A percentile compares a stretch with the other conserved stretches of the same genome.
These are phyloP conservation scores for Poecile montanus DNA, from an alignment of 2,797 vertebrate species.

Conservation along the genomic window DNA sequence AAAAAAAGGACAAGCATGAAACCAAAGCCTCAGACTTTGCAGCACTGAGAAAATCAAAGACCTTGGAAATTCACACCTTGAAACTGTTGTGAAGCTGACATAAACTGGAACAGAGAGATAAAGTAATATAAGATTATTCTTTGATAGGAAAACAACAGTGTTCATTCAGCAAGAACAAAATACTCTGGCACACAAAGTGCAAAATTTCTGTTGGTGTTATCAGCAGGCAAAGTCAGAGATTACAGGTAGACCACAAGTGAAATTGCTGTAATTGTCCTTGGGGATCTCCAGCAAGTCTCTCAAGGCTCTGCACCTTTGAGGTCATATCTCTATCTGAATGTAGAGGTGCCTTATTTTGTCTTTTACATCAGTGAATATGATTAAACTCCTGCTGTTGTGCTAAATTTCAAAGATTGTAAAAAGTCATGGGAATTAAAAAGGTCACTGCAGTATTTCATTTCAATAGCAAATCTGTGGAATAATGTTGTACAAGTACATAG, in stretches of 20 bases:
- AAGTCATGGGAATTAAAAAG: constrained; percentile 80
- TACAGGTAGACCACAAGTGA: not conserved
- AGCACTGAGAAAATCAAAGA: not conserved
- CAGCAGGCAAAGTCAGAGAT: not conserved
- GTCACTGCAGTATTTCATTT: constrained; percentile 79
- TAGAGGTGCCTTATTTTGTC: constrained; percentile 79
- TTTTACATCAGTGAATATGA: constrained; percentile 75
- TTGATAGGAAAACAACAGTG: constrained; percentile 13
- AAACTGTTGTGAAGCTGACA: not conserved
- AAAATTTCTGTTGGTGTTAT: not conserved
- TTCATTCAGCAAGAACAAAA: constrained; percentile 14
- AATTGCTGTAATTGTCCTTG: not conserved
- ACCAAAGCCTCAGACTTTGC: not conserved
- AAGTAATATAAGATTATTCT: not conserved
- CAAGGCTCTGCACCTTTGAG: constrained; percentile 63
- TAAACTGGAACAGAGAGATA: not conserved
- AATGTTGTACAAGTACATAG: constrained; percentile 62
- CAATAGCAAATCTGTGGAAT: constrained; percentile 72
- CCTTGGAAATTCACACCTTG: not conserved
- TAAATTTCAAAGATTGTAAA: constrained; percentile 81
- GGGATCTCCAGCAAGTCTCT: constrained; percentile 21
- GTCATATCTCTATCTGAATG: constrained; percentile 67
- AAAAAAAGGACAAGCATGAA: not conserved
- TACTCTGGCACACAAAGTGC: not conserved
- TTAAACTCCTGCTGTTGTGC: constrained; percentile 79